These are phyloP conservation scores for Chrysotoxum bicinctum DNA, from an alignment of 2,888 invertebrate species.

Conservation along the genomic window DNA sequence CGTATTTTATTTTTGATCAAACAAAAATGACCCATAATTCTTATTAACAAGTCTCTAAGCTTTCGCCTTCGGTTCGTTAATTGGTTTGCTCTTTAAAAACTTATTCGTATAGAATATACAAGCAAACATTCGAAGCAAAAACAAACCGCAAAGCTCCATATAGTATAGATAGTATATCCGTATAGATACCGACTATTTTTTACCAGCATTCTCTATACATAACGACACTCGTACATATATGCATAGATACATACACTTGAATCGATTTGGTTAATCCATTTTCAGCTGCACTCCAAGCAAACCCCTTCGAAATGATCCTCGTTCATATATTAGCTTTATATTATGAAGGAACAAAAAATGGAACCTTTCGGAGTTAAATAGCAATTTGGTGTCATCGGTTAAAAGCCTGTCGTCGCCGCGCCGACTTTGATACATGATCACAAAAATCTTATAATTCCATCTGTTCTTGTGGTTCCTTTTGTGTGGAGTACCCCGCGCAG, in stretches of 20 bases:
- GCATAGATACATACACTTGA: not conserved
- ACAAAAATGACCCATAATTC: conserved; percentile 9
- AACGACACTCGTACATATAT: not conserved
- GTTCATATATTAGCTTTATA: conserved; percentile 25
- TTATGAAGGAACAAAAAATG: conserved; percentile 21
- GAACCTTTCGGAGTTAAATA: conserved; percentile 72
- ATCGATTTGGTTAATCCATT: conserved; percentile 67
- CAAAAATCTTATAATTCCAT: conserved; percentile 73
- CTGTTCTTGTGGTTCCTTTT: conserved; percentile 57
- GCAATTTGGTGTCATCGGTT: conserved; percentile 75
- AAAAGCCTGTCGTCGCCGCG: conserved; percentile 75
- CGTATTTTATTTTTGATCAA: not conserved
- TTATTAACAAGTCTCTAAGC: conserved; percentile 7
- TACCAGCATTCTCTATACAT: not conserved
- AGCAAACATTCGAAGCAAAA: not conserved
- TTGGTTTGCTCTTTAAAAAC: conserved; percentile 21
- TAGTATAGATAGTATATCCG: not conserved
- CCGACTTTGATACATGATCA: conserved; percentile 73
- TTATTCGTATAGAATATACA: not conserved
- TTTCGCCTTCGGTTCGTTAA: conserved; percentile 13
- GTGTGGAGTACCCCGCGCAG: not conserved
- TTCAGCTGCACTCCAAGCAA: conserved; percentile 32
- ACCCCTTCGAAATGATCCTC: conserved; percentile 8
- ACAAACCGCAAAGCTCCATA: conserved; percentile 30
- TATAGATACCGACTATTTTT: not conserved